Conservation (phyloP, 2,888 invertebrate genomes). For the Drosophila kanekoi region DNA sequence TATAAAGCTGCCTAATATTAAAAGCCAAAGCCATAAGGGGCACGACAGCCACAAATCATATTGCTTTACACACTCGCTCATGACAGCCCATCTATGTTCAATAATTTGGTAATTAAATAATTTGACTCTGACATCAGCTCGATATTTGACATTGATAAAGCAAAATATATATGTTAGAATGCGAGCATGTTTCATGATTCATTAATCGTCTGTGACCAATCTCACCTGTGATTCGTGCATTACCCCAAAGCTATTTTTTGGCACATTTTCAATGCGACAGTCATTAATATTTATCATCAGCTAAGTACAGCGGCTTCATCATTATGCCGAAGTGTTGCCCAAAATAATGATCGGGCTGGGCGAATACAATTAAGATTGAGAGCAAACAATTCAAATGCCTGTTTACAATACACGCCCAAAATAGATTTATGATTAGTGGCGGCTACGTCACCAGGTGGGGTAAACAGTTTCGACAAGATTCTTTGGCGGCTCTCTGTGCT, state of each 20-base stretch:
- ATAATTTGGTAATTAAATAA: conserved; percentile 44
- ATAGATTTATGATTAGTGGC: conserved; percentile 76
- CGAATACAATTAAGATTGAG: conserved; percentile 62
- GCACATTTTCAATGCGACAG: conserved; percentile 57
- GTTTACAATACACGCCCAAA: conserved; percentile 65
- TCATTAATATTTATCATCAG: conserved; percentile 43
- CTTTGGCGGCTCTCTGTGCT: conserved; percentile 50
- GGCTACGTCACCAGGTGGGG: conserved; percentile 78
- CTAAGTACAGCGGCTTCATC: conserved; percentile 52
- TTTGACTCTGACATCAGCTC: conserved; percentile 12
- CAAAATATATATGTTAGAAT: conserved; percentile 8
- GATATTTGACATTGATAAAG: conserved; percentile 51
- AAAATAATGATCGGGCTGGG: conserved; percentile 28
- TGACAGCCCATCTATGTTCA: conserved; percentile 46
- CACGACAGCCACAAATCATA: conserved; percentile 45
- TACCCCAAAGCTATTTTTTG: conserved; percentile 55
- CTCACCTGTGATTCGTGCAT: conserved; percentile 42
- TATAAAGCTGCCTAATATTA: conserved; percentile 5
- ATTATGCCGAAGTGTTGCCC: conserved; percentile 27
- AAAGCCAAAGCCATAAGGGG: conserved; percentile 11
- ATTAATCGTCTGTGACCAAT: conserved; percentile 69
- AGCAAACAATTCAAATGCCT: conserved; percentile 62
- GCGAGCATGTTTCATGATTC: conserved; percentile 45
- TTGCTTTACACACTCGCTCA: conserved; percentile 8
- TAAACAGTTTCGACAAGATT: conserved; percentile 35